Conservation (phyloP, 2,888 invertebrate genomes). For the Lasioglossum malachurum region DNA sequence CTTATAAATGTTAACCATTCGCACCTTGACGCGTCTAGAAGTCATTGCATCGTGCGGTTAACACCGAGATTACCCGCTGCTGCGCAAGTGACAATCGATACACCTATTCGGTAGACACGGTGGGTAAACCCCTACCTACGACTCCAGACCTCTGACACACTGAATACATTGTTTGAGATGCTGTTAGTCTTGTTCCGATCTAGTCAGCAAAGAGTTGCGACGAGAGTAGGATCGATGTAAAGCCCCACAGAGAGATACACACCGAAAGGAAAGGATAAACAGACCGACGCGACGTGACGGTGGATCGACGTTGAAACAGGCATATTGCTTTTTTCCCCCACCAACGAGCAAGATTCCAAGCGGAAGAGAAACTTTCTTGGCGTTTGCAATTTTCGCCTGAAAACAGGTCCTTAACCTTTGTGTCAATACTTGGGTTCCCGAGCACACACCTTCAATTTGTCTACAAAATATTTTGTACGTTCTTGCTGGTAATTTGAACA, state of each 20-base stretch:
- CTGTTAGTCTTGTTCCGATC: constrained; percentile 71
- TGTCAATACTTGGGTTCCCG: neutral
- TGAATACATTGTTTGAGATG: constrained; percentile 72
- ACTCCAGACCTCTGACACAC: constrained; percentile 56
- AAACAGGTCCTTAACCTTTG: neutral
- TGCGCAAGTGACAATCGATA: constrained; percentile 64
- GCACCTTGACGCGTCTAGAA: constrained; percentile 38
- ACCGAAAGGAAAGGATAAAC: constrained; percentile 42
- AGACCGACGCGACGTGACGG: constrained; percentile 38
- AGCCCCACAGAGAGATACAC: constrained; percentile 41
- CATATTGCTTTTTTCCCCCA: constrained; percentile 11
- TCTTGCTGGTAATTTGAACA: neutral
- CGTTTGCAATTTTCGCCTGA: constrained; percentile 17
- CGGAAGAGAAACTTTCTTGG: neutral
- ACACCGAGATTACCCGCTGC: constrained; percentile 56
- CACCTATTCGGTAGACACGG: constrained; percentile 55
- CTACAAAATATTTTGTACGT: neutral
- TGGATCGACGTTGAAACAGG: constrained; percentile 30
- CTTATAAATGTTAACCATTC: neutral
- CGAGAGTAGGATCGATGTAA: constrained; percentile 62
- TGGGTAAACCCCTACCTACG: constrained; percentile 47
- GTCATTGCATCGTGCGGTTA: constrained; percentile 53
- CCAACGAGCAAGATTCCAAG: constrained; percentile 11
- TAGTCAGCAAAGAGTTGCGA: constrained; percentile 67
- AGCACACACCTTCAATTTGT: neutral